Base-by-base conservation (phyloP, 2,113 vertebrate genomes). In the Salvelinus fontinalis region DNA sequence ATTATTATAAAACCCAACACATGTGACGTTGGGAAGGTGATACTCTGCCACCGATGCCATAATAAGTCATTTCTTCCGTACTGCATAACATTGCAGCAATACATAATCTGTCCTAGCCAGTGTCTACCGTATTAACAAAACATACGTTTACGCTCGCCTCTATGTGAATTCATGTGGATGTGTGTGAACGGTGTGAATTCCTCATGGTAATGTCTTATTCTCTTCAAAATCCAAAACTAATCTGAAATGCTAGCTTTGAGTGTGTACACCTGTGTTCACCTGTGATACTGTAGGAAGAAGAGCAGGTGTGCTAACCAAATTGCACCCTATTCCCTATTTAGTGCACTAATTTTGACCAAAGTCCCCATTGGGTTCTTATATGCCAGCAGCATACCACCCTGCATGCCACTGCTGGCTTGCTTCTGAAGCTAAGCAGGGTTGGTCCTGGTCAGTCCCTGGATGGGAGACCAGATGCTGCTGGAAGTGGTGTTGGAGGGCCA, bases 181-280 rank as follows among this genome's bases (percentile, higher is more conserved):
- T 84, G 14, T 83, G 80, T 70, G 51, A 65, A 14, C 5, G 3
- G 54, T 51, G 74, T 81, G 69, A 27, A 67, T 81, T 72, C 59
- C 44, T 73, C 68, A 65, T 70, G 14, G 51, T 18, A 54, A 18
- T 54, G 12, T 57, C 51, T 57, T 57, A 4, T 20, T 57, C 54
- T 20, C 14, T 57, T 14, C 54, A 20, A 14, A 20, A 18, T 4
- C 54, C 16, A 57, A 6, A 57, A 18, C 13, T 57, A 16, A 57
- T 57, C 13, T 20, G 13, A 66, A 57, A 57, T 20, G 5, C 54
- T 20, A 57, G 14, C 54, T 57, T 20, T 57, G 54, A 6, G 7
- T 20, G 13, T 57, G 13, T 3, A 44, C 39, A 11, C 6, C 0
- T 57, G 54, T 57, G 16, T 20, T 20, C 54, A 20, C 14, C 54